phyloP scores from a whole-genome alignment of 2,113 vertebrate species.

The Mesitornis unicolor region DNA sequence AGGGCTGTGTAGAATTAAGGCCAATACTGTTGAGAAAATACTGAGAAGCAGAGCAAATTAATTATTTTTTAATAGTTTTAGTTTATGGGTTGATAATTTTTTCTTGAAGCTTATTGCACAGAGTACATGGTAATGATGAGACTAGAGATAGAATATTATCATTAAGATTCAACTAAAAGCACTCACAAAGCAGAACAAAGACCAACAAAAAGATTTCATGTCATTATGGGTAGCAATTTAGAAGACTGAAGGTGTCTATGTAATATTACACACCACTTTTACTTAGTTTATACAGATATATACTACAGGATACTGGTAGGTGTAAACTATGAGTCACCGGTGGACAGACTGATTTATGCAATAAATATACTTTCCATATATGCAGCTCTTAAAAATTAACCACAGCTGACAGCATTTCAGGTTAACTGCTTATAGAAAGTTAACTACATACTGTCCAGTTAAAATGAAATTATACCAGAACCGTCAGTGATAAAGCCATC shows the following conservation, averaged over 20 bases:
- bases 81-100: slow-evolving; percentile 20
- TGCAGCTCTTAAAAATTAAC: background rate
- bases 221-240: background rate
- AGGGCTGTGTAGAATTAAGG: background rate
- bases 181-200: background rate
- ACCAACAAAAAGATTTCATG: background rate
- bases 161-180: background rate
- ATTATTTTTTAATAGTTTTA: slow-evolving; percentile 17
- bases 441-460: background rate
- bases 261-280: background rate
- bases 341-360: background rate
- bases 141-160: background rate
- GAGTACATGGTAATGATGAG: background rate
- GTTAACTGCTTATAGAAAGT: background rate
- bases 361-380: background rate
- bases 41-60: background rate
- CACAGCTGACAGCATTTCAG: background rate
- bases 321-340: background rate
- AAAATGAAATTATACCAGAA: background rate
- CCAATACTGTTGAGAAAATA: background rate
- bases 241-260: background rate
- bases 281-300: background rate
- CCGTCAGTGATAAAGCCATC: background rate
- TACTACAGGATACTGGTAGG: background rate
- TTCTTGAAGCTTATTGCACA: background rate